phyloP scores from a whole-genome alignment of 2,888 invertebrate species.

The Ectemnius cavifrons region DNA sequence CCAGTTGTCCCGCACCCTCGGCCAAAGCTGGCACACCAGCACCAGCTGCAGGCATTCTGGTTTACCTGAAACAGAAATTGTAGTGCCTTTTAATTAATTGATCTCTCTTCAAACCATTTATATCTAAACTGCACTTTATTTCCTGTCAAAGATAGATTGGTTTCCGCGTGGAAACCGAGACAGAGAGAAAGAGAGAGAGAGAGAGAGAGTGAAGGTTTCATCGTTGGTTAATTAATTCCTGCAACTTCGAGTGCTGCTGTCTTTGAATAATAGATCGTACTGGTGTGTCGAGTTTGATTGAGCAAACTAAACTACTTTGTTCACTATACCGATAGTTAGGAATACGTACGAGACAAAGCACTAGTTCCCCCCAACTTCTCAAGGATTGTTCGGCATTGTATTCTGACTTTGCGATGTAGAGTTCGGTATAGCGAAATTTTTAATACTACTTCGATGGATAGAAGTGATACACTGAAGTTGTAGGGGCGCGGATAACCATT shows the following conservation, averaged over 20 bases:
- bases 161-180: not conserved
- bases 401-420: not conserved
- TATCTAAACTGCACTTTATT: not conserved
- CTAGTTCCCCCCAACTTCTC: too few species aligned
- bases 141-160: not conserved
- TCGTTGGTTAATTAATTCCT: constrained; percentile 59
- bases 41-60: constrained; percentile 69
- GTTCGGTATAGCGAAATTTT: too few species aligned
- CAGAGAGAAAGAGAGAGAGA: too few species aligned
- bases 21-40: constrained; percentile 66
- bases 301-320: constrained; percentile 54
- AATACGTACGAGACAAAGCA: constrained; percentile 17
- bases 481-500: constrained; percentile 14
- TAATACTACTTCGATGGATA: not conserved
- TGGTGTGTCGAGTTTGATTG: constrained; percentile 51
- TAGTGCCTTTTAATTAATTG: not conserved
- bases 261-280: constrained; percentile 49
- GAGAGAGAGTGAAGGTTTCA: too few species aligned
- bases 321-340: constrained; percentile 43
- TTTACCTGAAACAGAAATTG: constrained; percentile 30
- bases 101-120: not conserved
- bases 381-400: constrained; percentile 9
- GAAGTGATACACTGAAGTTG: not conserved
- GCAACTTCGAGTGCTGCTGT: constrained; percentile 53
- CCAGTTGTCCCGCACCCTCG: constrained; percentile 69